A percentile compares a stretch with the other conserved stretches of the same genome.
These are phyloP conservation scores for Macrosiphum euphorbiae DNA, from an alignment of 2,888 invertebrate genomes.

Conservation along the genomic window DNA sequence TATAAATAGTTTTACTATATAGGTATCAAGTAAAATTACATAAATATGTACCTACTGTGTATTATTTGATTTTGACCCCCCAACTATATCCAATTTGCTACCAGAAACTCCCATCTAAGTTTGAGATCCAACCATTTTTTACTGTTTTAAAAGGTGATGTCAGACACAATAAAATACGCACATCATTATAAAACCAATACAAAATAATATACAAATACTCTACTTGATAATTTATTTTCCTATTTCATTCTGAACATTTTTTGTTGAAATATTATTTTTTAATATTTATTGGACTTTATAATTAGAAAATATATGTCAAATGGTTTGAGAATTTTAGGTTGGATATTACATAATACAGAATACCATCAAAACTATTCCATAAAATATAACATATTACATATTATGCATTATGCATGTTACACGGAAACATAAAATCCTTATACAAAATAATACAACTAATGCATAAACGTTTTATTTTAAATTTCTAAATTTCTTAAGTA, in stretches of 20 bases:
- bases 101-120: neutral
- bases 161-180: neutral
- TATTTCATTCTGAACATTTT: neutral
- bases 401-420: constrained; percentile 5
- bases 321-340: neutral
- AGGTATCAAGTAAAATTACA: neutral
- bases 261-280: neutral
- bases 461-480: neutral
- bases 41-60: neutral
- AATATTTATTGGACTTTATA: neutral
- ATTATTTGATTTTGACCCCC: neutral
- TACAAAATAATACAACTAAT: neutral
- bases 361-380: constrained; percentile 8
- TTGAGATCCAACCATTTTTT: neutral
- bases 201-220: neutral
- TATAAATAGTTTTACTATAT: neutral
- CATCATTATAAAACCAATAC: neutral
- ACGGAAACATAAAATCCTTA: neutral
- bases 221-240: too few relatives aligned
- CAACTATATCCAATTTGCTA: neutral
- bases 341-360: neutral
- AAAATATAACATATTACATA: constrained; percentile 1
- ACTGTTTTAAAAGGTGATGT: neutral
- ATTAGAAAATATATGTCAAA: neutral
- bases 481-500: neutral